A percentile compares a stretch with the other conserved stretches of the same genome.
These are phyloP conservation scores for Chrysodeixis includens DNA, from an alignment of 2,888 invertebrate genomes.

Conservation along the genomic window DNA sequence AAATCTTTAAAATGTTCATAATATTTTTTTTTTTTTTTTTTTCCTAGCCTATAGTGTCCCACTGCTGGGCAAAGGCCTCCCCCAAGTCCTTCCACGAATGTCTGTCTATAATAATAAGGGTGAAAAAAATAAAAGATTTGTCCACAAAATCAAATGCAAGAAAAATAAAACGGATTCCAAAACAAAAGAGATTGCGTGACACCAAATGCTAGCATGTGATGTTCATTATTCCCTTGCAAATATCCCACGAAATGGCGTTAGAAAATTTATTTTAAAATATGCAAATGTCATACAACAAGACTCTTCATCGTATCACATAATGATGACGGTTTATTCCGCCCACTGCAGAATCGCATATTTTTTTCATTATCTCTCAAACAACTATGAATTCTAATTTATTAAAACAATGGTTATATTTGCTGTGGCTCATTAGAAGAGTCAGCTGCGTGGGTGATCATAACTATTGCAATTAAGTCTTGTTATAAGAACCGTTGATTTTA, in stretches of 20 bases:
- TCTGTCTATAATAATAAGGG: too few species aligned
- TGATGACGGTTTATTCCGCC: slow-evolving; percentile 8
- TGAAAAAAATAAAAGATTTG: too few species aligned
- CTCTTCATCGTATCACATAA: neutral
- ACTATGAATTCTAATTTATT: slow-evolving; percentile 6
- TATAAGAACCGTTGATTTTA: slow-evolving; percentile 16
- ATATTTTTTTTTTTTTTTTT: too few species aligned
- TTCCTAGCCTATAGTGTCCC: too few species aligned
- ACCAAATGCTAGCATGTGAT: too few species aligned
- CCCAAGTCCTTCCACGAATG: too few species aligned
- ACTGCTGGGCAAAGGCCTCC: too few species aligned
- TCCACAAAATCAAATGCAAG: too few species aligned
- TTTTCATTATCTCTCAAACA: slow-evolving; percentile 7
- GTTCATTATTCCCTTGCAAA: neutral
- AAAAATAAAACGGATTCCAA: too few species aligned
- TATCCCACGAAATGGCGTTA: neutral
- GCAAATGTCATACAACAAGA: neutral
- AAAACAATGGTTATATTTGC: slow-evolving; percentile 5
- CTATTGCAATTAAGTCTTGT: slow-evolving; percentile 6
- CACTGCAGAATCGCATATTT: slow-evolving; percentile 13
- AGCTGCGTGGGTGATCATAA: slow-evolving; percentile 18
- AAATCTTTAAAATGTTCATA: too few species aligned
- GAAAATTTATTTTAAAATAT: neutral
- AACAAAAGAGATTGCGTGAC: too few species aligned
- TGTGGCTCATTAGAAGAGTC: neutral